Evolutionary conservation across 2,888 invertebrate species (phyloP).

Genomic region (Drosophila mayaguana): DNA sequence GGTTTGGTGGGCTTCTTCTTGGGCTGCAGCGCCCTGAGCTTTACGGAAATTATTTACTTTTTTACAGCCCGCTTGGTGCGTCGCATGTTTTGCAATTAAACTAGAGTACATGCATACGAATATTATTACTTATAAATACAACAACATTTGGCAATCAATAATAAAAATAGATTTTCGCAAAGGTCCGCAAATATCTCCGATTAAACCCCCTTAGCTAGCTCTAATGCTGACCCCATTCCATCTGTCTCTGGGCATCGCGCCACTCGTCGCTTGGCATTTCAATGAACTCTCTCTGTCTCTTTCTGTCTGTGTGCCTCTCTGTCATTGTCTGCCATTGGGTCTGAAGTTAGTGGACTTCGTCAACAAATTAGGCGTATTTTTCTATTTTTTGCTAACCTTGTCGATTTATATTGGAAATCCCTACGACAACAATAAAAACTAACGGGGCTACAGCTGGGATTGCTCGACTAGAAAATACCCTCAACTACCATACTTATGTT

Average conservation of each 20-base stretch:
- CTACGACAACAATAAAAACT: not conserved
- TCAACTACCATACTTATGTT: not conserved
- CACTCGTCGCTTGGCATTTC: constrained; percentile 62
- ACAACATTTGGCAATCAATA: constrained; percentile 46
- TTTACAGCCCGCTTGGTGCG: constrained; percentile 85
- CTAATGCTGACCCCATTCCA: constrained; percentile 21
- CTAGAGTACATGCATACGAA: not conserved
- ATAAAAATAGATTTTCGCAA: constrained; percentile 55
- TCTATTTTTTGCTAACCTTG: constrained; percentile 71
- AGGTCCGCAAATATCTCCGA: constrained; percentile 44
- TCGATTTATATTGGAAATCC: constrained; percentile 61
- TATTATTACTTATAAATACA: constrained; percentile 19
- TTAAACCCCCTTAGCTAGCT: constrained; percentile 9
- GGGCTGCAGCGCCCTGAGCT: constrained; percentile 91
- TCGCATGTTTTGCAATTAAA: constrained; percentile 66
- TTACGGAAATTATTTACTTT: constrained; percentile 91
- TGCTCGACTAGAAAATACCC: not conserved
- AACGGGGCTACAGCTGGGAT: not conserved
- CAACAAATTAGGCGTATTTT: constrained; percentile 65
- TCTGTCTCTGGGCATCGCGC: constrained; percentile 35
- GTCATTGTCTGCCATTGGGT: constrained; percentile 1
- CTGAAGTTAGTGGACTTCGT: constrained; percentile 22
- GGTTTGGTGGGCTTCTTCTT: constrained; percentile 92
- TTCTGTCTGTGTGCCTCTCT: not conserved
- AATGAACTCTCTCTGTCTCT: constrained; percentile 49